Conservation (phyloP, 2,797 vertebrate species). For the Chanos chanos region DNA sequence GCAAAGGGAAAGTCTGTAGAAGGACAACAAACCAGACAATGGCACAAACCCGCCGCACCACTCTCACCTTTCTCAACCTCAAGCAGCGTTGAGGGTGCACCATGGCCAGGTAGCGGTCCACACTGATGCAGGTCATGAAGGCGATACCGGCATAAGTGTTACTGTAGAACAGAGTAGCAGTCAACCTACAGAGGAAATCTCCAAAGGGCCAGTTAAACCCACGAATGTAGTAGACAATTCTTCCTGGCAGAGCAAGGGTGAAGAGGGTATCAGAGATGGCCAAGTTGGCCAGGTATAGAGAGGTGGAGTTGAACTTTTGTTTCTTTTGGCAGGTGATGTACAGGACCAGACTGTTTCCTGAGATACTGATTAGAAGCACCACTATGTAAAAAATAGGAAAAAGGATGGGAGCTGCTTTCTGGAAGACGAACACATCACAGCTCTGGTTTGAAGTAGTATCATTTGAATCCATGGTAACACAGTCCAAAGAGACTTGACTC, state of each 20-base stretch:
- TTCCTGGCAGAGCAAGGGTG: constrained; percentile 73
- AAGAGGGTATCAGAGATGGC: constrained; percentile 81
- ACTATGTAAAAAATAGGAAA: constrained; percentile 75
- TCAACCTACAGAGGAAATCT: constrained; percentile 73
- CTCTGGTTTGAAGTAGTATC: constrained; percentile 49
- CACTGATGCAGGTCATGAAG: constrained; percentile 83
- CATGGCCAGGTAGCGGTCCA: constrained; percentile 82
- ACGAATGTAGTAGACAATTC: constrained; percentile 75
- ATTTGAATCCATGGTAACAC: constrained; percentile 5
- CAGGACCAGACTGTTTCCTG: constrained; percentile 78
- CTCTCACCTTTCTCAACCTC: constrained; percentile 55
- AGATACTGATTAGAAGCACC: constrained; percentile 70
- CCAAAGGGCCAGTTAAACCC: constrained; percentile 82
- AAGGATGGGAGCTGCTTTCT: constrained; percentile 57
- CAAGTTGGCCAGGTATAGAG: constrained; percentile 78
- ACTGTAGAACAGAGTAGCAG: constrained; percentile 73
- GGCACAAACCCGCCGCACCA: constrained; percentile 63
- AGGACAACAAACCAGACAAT: constrained; percentile 73
- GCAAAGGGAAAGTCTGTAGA: constrained; percentile 68
- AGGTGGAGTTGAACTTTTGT: constrained; percentile 80
- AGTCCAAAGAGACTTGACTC: neutral
- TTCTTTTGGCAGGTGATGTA: constrained; percentile 72
- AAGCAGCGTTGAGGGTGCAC: constrained; percentile 66
- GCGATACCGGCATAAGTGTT: constrained; percentile 82
- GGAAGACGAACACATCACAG: constrained; percentile 71